Conservation (phyloP, 2,797 vertebrate species). For the Scarus forsteni region DNA sequence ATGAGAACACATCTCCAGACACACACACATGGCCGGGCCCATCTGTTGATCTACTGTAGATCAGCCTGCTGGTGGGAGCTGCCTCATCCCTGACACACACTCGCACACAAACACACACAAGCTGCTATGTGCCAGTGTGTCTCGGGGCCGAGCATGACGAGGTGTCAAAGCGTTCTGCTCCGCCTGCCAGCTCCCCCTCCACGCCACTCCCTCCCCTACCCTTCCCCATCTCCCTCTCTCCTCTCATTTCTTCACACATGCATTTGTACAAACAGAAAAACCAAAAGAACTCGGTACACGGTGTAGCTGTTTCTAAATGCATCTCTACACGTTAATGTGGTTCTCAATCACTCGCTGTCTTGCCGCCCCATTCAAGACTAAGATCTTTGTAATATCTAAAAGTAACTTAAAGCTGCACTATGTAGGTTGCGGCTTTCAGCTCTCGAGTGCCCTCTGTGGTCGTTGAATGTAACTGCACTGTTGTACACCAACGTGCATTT, state of each 20-base stretch:
- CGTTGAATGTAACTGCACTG: too few species aligned
- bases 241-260: neutral
- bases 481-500: too few species aligned
- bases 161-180: constrained; percentile 59
- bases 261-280: neutral
- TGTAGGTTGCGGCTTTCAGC: too few species aligned
- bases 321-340: too few species aligned
- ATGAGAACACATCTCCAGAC: neutral
- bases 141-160: constrained; percentile 49
- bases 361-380: too few species aligned
- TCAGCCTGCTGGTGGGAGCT: constrained; percentile 62
- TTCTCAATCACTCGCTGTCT: too few species aligned
- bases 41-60: constrained; percentile 70
- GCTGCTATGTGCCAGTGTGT: constrained; percentile 42
- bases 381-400: too few species aligned
- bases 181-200: constrained; percentile 46
- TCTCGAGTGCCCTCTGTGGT: too few species aligned
- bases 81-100: constrained; percentile 25
- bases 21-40: constrained; percentile 38
- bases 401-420: too few species aligned
- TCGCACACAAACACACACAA: constrained; percentile 17
- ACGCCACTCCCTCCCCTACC: neutral
- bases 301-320: too few species aligned
- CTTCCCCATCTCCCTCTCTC: neutral
- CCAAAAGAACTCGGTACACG: neutral